Conservation (phyloP, 2,888 invertebrate species). For the Acrobasis consociella region DNA sequence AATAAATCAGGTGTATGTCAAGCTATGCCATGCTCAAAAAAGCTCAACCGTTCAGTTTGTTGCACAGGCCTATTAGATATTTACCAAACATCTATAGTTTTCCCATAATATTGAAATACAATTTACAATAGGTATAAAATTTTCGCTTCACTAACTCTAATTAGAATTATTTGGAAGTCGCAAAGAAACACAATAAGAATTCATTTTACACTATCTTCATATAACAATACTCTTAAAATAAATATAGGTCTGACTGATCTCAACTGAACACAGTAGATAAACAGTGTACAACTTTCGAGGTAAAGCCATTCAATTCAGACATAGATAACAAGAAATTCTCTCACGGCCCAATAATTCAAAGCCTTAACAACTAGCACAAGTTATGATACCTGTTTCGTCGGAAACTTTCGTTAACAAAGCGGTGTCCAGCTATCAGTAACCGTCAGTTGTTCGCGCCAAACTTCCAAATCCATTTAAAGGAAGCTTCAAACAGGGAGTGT, state of each 20-base stretch:
- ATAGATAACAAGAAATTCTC: slow-evolving; percentile 15
- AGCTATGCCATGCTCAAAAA: no score
- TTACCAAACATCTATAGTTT: no score
- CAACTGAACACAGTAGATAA: neutral
- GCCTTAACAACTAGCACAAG: slow-evolving; percentile 12
- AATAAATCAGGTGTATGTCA: no score
- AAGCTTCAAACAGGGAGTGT: slow-evolving; percentile 71
- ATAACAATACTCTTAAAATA: no score
- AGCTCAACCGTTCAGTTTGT: no score
- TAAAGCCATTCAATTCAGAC: slow-evolving; percentile 10
- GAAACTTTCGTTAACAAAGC: slow-evolving; percentile 31
- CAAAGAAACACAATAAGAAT: no score
- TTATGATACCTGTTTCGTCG: slow-evolving; percentile 23
- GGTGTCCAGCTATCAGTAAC: slow-evolving; percentile 67
- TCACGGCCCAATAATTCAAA: slow-evolving; percentile 16
- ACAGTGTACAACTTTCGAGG: neutral
- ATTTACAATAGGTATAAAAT: no score
- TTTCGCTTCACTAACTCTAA: no score
- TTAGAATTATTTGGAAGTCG: no score
- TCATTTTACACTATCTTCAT: no score
- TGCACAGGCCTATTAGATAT: no score
- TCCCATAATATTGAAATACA: no score
- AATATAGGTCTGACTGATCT: neutral
- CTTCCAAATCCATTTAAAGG: slow-evolving; percentile 71
- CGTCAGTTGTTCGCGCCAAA: slow-evolving; percentile 68